Conservation (phyloP, 2,113 vertebrate genomes). For the Epinephelus fuscoguttatus region DNA sequence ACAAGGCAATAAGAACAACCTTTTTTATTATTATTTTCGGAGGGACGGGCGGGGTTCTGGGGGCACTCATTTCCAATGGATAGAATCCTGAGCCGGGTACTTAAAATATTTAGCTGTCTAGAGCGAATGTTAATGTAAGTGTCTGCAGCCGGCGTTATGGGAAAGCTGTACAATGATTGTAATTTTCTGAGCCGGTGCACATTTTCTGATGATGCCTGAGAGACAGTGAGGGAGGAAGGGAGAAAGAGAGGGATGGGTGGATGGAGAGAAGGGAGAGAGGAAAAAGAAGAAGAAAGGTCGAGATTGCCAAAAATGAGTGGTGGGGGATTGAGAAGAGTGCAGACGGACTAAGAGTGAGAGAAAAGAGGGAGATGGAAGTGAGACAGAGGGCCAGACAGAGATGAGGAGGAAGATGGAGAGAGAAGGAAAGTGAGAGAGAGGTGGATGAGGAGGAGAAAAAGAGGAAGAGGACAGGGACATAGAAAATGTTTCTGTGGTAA, state of each 20-base stretch:
- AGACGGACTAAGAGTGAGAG: slow-evolving; percentile 33
- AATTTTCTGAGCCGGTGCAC: slow-evolving; percentile 93
- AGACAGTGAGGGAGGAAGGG: slow-evolving; percentile 76
- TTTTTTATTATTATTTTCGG: slow-evolving; percentile 25
- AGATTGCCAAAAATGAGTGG: slow-evolving; percentile 63
- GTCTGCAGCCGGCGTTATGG: slow-evolving; percentile 90
- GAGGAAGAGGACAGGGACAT: slow-evolving; percentile 53
- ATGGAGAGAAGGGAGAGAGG: slow-evolving; percentile 42
- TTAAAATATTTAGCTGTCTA: slow-evolving; percentile 98
- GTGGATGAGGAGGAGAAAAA: slow-evolving; percentile 65
- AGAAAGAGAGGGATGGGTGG: slow-evolving; percentile 50
- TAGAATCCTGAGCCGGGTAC: slow-evolving; percentile 86
- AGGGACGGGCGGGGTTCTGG: background rate
- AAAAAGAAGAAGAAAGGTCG: slow-evolving; percentile 34
- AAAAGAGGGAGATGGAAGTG: slow-evolving; percentile 2
- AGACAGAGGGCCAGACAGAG: slow-evolving; percentile 43
- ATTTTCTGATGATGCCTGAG: slow-evolving; percentile 81
- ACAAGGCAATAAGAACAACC: slow-evolving; percentile 6
- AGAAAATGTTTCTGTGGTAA: slow-evolving; percentile 90
- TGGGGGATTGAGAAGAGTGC: slow-evolving; percentile 27
- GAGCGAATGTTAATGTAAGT: slow-evolving; percentile 94
- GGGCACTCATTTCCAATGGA: slow-evolving; percentile 85
- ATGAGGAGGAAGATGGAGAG: slow-evolving; percentile 58
- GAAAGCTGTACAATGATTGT: slow-evolving; percentile 92
- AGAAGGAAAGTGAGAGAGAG: slow-evolving; percentile 33